phyloP scores from a whole-genome alignment of 1,140 invertebrate genomes.

The Aphelenchoides fujianensis region DNA sequence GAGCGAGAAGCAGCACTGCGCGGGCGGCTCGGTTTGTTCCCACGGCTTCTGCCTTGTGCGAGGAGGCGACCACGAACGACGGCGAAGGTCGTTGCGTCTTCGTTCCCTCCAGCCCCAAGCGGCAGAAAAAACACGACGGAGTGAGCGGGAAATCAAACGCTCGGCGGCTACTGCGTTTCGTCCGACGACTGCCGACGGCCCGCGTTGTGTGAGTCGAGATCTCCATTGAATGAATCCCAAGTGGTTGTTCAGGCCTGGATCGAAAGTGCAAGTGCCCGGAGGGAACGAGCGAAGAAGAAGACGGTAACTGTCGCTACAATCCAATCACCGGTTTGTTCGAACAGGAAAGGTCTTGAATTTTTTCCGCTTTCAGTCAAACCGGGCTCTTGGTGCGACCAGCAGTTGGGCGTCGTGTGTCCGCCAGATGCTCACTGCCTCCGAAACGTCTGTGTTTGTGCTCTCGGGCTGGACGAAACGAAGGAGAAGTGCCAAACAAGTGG shows the following conservation, averaged over 20 bases:
- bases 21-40: slow-evolving; percentile 27
- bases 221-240: too few relatives aligned
- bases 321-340: background rate
- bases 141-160: background rate
- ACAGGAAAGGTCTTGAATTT: background rate
- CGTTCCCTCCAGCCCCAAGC: slow-evolving; percentile 9
- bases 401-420: slow-evolving; percentile 15
- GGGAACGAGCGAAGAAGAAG: slow-evolving; percentile 17
- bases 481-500: background rate
- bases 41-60: slow-evolving; percentile 46
- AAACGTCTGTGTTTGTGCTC: slow-evolving; percentile 32
- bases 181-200: slow-evolving; percentile 36
- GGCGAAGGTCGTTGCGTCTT: slow-evolving; percentile 28
- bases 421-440: slow-evolving; percentile 6
- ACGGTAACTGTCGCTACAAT: slow-evolving; percentile 23
- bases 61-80: slow-evolving; percentile 15
- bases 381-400: slow-evolving; percentile 16
- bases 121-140: slow-evolving; percentile 1
- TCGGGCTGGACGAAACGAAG: slow-evolving; percentile 19
- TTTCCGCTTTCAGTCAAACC: slow-evolving; percentile 13
- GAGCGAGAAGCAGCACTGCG: slow-evolving; percentile 14
- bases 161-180: background rate
- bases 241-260: too few relatives aligned
- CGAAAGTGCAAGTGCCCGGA: slow-evolving; percentile 30
- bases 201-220: slow-evolving; percentile 32